A percentile compares a stretch with the other conserved stretches of the same genome.
Conservation (phyloP, 2,888 invertebrate species). For the Abscondita cerata region DNA sequence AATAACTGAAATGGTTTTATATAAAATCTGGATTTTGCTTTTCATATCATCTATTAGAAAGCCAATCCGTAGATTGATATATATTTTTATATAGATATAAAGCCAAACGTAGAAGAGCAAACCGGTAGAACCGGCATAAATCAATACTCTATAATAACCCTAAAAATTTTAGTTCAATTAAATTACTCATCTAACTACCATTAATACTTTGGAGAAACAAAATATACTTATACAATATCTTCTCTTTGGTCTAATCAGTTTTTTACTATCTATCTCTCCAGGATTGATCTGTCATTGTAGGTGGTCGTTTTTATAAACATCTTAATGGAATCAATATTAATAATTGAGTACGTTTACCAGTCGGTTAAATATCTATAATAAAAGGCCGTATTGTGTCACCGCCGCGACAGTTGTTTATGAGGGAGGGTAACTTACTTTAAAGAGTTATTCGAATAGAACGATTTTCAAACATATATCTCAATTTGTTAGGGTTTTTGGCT, state of each 20-base stretch:
- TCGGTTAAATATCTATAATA: conserved; percentile 28
- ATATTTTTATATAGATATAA: conserved; percentile 6
- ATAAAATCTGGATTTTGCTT: conserved; percentile 4
- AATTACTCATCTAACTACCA: conserved; percentile 14
- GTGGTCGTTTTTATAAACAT: conserved; percentile 3
- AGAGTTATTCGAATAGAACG: conserved; percentile 31
- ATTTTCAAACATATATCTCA: conserved; percentile 36
- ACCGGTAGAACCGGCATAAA: conserved; percentile 17
- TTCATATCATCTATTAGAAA: conserved; percentile 7
- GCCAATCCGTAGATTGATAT: conserved; percentile 11
- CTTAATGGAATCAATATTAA: conserved; percentile 14
- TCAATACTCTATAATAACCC: conserved; percentile 26
- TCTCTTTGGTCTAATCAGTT: neutral
- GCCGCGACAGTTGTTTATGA: conserved; percentile 40
- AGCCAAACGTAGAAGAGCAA: conserved; percentile 15
- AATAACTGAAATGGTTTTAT: conserved; percentile 10
- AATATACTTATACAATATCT: neutral
- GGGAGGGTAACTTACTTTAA: conserved; percentile 33
- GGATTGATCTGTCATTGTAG: neutral
- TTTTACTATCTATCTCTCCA: too few relatives aligned
- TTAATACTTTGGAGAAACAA: neutral
- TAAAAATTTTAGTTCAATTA: conserved; percentile 33
- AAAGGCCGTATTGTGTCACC: conserved; percentile 33
- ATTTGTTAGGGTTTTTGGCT: conserved; percentile 37
- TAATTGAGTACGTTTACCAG: conserved; percentile 27